A percentile compares a stretch with the other conserved stretches of the same genome.
These are phyloP conservation scores for Agrotis exclamationis DNA, from an alignment of 2,888 invertebrate genomes.

Conservation along the genomic window DNA sequence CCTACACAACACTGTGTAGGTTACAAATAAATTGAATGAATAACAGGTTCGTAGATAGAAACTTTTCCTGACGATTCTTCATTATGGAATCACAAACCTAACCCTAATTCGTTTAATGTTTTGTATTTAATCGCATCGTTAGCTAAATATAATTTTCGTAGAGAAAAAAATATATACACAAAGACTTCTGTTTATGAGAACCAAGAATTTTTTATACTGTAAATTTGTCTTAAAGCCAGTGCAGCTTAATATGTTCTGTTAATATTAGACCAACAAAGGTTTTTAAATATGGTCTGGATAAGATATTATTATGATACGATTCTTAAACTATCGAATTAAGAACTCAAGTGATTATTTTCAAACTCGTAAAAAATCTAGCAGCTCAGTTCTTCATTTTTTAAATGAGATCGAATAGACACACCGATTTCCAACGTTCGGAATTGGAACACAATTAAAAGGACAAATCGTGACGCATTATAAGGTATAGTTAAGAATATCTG, in stretches of 20 bases:
- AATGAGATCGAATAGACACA: constrained; percentile 39
- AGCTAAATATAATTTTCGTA: neutral
- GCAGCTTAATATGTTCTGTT: neutral
- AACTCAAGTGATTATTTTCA: neutral
- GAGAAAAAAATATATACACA: neutral
- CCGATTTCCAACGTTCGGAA: constrained; percentile 69
- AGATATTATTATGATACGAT: neutral
- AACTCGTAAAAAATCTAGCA: neutral
- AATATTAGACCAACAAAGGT: neutral
- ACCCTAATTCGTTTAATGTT: neutral
- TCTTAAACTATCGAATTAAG: neutral
- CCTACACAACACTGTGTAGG: no score
- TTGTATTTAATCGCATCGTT: no score
- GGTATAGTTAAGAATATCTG: constrained; percentile 71
- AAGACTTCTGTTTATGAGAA: neutral
- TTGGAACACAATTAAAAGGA: constrained; percentile 79
- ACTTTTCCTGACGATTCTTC: neutral
- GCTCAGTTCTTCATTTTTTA: constrained; percentile 22
- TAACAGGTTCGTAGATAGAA: neutral
- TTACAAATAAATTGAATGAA: no score
- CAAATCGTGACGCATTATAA: constrained; percentile 77
- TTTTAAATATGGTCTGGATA: neutral
- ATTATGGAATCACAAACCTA: neutral
- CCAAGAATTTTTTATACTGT: neutral
- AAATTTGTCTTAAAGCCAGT: neutral